A percentile compares a stretch with the other conserved stretches of the same genome.
Conservation (phyloP, 2,113 vertebrate genomes). For the Daboia siamensis region DNA sequence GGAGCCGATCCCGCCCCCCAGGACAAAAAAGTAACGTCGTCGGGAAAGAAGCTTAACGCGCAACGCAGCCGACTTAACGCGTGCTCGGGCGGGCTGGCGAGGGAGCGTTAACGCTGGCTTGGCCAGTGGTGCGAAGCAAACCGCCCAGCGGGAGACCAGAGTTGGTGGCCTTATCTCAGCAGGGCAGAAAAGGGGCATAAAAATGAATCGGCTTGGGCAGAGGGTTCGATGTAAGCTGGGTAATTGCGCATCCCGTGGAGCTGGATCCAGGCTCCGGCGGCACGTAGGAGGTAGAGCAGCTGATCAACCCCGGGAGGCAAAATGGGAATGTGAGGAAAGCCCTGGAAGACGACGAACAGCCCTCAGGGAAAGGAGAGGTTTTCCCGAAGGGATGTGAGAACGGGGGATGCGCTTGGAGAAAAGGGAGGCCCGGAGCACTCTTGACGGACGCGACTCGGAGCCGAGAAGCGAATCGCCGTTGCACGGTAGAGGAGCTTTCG, state of each 20-base stretch:
- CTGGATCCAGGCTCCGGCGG: neutral
- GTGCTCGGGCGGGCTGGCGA: neutral
- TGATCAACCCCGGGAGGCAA: too few relatives aligned
- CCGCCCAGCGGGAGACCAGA: neutral
- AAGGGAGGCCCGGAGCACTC: neutral
- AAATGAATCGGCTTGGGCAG: neutral
- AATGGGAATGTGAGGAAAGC: neutral
- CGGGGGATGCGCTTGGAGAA: neutral
- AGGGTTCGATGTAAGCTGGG: neutral
- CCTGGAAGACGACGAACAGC: neutral
- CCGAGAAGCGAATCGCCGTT: neutral
- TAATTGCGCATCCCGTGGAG: neutral
- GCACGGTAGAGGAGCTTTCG: too few relatives aligned
- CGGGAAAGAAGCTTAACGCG: too few relatives aligned
- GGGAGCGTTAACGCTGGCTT: neutral
- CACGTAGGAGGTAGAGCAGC: neutral
- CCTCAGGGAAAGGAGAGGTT: neutral
- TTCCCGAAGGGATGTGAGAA: too few relatives aligned
- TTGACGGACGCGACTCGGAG: neutral
- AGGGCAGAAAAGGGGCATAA: neutral
- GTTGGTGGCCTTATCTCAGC: neutral
- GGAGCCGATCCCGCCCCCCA: conserved; percentile 60
- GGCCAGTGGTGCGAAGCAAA: neutral
- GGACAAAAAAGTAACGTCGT: conserved; percentile 70
- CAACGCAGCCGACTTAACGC: too few relatives aligned